Conservation (phyloP, 1,140 invertebrate genomes). For the Drosophila tristis region DNA sequence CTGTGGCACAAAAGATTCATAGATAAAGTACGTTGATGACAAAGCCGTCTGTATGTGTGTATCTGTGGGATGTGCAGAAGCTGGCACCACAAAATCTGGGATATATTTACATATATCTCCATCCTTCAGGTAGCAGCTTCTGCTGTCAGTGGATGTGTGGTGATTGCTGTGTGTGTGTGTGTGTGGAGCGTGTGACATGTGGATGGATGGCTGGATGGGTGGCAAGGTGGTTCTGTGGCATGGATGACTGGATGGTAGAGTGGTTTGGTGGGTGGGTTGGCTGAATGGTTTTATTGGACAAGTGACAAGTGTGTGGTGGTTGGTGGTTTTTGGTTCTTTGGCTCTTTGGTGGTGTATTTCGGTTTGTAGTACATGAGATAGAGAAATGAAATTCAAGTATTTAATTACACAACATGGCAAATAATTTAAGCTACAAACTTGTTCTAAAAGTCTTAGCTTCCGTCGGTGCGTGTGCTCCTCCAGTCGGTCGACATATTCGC, state of each 20-base stretch:
- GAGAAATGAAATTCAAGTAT: slow-evolving; percentile 84
- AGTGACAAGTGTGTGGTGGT: slow-evolving; percentile 38
- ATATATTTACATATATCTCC: slow-evolving; percentile 29
- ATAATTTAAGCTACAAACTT: slow-evolving; percentile 88
- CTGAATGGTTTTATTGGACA: slow-evolving; percentile 28
- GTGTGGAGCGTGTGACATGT: slow-evolving; percentile 25
- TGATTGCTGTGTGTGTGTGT: slow-evolving; percentile 48
- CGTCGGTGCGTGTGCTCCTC: slow-evolving; percentile 94
- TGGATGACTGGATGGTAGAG: slow-evolving; percentile 3
- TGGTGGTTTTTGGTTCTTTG: slow-evolving; percentile 49
- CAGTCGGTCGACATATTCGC: slow-evolving; percentile 94
- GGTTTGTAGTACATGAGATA: slow-evolving; percentile 83
- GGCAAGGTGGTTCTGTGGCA: slow-evolving; percentile 32
- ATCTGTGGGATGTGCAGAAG: slow-evolving; percentile 26
- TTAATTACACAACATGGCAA: slow-evolving; percentile 85
- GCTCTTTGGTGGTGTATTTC: slow-evolving; percentile 56
- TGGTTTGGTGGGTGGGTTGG: slow-evolving; percentile 15
- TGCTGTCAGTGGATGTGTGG: slow-evolving; percentile 35
- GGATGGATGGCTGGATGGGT: slow-evolving; percentile 33
- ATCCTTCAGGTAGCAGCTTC: slow-evolving; percentile 31
- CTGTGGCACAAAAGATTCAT: background rate
- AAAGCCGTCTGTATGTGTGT: slow-evolving; percentile 46
- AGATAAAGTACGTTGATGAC: slow-evolving; percentile 46
- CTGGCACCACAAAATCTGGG: slow-evolving; percentile 17
- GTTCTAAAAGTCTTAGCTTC: slow-evolving; percentile 93